Evolutionary conservation across 2,888 invertebrate species (phyloP).

Genomic region (Zygogramma bicolorata): DNA sequence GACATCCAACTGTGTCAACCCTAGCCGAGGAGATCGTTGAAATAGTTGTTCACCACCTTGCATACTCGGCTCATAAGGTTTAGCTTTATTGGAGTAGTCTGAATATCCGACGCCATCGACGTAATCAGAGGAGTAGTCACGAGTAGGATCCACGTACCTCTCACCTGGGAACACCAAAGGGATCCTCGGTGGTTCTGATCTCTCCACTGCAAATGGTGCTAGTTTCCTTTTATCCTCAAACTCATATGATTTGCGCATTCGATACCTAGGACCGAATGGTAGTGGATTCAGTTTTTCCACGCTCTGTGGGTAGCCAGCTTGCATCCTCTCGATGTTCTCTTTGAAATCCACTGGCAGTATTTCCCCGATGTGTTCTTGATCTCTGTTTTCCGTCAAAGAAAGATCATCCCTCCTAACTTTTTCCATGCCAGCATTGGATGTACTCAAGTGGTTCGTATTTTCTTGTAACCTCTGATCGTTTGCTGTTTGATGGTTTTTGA

Average conservation of each 20-base stretch:
- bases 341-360: conserved; percentile 61
- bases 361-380: conserved; percentile 65
- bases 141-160: conserved; percentile 34
- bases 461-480: not conserved
- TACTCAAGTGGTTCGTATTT: conserved; percentile 3
- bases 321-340: conserved; percentile 20
- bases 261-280: not conserved
- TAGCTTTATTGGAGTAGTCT: conserved; percentile 23
- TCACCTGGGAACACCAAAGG: conserved; percentile 38
- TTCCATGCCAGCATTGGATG: conserved; percentile 13
- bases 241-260: conserved; percentile 50
- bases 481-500: not conserved
- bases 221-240: conserved; percentile 46
- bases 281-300: not conserved
- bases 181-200: conserved; percentile 36
- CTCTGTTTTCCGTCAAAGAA: conserved; percentile 46
- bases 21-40: conserved; percentile 38
- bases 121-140: conserved; percentile 17
- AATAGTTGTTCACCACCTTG: conserved; percentile 23
- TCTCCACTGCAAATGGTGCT: conserved; percentile 26
- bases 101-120: not conserved
- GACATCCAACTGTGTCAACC: conserved; percentile 48
- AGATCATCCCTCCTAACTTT: conserved; percentile 53
- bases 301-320: not conserved
- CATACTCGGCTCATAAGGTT: not conserved